Evolutionary conservation across 2,113 vertebrate genomes (phyloP), one percentile per base, ranked within the genome.

Genomic region (Stomatorhinus ivindoensis): DNA sequence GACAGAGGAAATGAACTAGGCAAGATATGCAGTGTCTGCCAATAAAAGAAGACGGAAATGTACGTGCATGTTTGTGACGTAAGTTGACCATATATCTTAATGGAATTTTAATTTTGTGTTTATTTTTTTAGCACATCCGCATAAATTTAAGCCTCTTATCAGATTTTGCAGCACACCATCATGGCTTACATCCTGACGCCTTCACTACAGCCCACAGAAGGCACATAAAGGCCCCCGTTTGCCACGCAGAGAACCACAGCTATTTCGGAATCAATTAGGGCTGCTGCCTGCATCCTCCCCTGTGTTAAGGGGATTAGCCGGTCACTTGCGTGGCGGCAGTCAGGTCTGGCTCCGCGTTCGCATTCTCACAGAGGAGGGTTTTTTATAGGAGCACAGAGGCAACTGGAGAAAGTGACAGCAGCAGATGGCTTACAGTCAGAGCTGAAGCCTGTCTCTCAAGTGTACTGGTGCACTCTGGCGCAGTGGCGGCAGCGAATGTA

Each of bases 221-320:
- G 96, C 97, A 96, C 96, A 93, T 94, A 94, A 96, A 96, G 95
- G 95, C 94, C 95, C 96, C 97, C 94, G 96, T 97, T 97, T 96
- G 94, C 95, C 95, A 95, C 94, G 93, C 95, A 92, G 95, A 96
- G 76, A 87, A 88, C 89, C 90, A 89, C 88, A 92, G 92, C 92
- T 95, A 93, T 97, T 97, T 97, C 96, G 96, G 95, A 98, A 97
- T 98, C 97, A 97, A 97, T 98, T 98, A 97, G 96, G 94, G 94
- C 93, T 95, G 94, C 95, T 96, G 95, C 95, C 95, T 94, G 94
- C 94, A 94, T 94, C 94, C 95, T 97, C 96, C 94, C 93, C 89
- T 95, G 95, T 95, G 95, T 95, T 97, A 95, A 96, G 93, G 94
- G 95, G 96, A 97, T 97, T 98, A 97, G 92, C 90, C 90, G 92